Percentiles rank a stretch among this genome's conserved stretches.
Conservation (phyloP, 2,113 vertebrate species). For the Ptychochromis oligacanthus region DNA sequence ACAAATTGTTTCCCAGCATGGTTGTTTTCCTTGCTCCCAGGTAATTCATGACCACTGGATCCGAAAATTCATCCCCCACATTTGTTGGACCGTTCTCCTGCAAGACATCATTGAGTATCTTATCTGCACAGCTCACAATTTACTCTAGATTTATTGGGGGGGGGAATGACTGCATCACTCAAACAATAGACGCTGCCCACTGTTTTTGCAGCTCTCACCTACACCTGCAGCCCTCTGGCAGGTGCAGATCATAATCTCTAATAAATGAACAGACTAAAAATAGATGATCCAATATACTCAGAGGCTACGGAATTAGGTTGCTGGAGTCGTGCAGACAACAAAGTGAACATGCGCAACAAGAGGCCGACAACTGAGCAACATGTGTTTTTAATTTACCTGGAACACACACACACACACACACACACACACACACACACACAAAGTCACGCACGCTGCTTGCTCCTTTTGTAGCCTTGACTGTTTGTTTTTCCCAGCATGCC, state of each 20-base stretch:
- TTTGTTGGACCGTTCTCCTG: constrained; percentile 95
- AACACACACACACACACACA: not conserved
- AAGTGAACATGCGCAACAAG: constrained; percentile 24
- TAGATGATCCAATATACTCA: constrained; percentile 46
- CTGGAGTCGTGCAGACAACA: constrained; percentile 14
- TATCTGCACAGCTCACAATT: not conserved
- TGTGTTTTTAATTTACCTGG: constrained; percentile 53
- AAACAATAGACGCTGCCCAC: not conserved
- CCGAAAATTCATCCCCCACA: constrained; percentile 92
- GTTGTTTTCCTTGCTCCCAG: constrained; percentile 90
- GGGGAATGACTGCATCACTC: not conserved
- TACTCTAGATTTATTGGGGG: not conserved
- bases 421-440: not conserved
- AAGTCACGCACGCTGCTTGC: not conserved
- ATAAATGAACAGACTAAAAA: constrained; percentile 57
- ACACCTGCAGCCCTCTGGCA: constrained; percentile 47
- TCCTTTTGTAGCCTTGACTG: constrained; percentile 3
- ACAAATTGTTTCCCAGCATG: constrained; percentile 95
- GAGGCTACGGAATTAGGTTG: constrained; percentile 38
- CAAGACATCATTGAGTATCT: constrained; percentile 34
- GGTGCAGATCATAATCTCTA: constrained; percentile 60
- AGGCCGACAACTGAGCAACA: constrained; percentile 38
- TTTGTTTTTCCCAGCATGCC: not conserved
- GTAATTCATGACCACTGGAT: constrained; percentile 88
- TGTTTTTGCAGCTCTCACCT: not conserved